Conservation (phyloP, 2,888 invertebrate genomes). For the Cephus sareptanus region DNA sequence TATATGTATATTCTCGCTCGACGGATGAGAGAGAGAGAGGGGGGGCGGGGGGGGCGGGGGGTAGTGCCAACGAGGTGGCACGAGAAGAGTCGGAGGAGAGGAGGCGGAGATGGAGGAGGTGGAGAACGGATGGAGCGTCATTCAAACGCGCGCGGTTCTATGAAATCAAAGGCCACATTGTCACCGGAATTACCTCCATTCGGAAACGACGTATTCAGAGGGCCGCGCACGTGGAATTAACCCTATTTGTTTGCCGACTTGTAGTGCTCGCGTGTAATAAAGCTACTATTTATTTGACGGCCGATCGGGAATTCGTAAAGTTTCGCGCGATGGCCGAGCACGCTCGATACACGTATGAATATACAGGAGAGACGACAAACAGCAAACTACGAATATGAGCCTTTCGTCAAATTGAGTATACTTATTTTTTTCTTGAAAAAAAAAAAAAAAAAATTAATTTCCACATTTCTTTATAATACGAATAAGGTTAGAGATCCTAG, state of each 20-base stretch:
- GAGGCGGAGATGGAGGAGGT: constrained; percentile 26
- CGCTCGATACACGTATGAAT: too few relatives aligned
- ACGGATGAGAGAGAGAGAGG: constrained; percentile 16
- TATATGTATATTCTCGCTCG: constrained; percentile 47
- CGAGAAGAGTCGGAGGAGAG: constrained; percentile 21
- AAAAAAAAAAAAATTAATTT: too few relatives aligned
- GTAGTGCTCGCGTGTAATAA: constrained; percentile 52
- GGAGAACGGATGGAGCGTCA: constrained; percentile 46
- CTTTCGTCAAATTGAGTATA: background rate
- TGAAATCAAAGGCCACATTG: constrained; percentile 66
- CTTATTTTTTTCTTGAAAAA: too few relatives aligned
- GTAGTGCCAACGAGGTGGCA: constrained; percentile 15
- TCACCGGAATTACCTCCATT: constrained; percentile 65
- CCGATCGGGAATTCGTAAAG: constrained; percentile 29
- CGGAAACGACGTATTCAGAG: constrained; percentile 64
- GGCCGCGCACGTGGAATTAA: constrained; percentile 61
- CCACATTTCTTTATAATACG: background rate
- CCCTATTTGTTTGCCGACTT: constrained; percentile 62
- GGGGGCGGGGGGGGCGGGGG: background rate
- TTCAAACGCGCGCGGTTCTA: constrained; percentile 59
- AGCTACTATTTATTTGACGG: constrained; percentile 54
- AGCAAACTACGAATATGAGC: background rate
- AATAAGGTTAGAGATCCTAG: background rate
- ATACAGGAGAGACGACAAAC: too few relatives aligned
- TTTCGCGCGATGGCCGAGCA: constrained; percentile 3